Evolutionary conservation across 2,797 vertebrate species (phyloP), one percentile per base, ranked within the genome.

Genomic region (Eidolon dupreanum): DNA sequence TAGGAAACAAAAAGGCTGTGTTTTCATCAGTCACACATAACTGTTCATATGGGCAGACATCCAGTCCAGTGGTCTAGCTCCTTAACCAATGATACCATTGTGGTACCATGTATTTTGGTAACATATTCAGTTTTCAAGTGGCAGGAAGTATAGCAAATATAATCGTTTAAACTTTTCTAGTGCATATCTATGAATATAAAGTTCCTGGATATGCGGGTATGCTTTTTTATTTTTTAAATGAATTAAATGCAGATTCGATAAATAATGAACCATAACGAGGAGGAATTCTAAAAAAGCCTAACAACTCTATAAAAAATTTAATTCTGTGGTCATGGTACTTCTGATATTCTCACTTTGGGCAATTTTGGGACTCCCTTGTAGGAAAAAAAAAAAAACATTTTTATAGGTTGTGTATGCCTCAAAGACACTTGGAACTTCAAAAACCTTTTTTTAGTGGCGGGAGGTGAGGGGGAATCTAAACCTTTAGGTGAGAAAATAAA

Each of bases 221-320:
- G n/a, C 6, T 59, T 41, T 79, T 88, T 46, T 28, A 86, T 22
- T 83, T 61, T 77, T 86, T 24, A 49, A 83, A 46, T 46, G 24
- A 70, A 31, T 65, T 90, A 93, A 94, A 36, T 83, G 8, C 4
- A 68, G 36, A 81, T 75, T 71, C 2, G 3, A 43, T 84, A 88
- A 89, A n/a, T 24, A 79, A 53, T 81, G 59, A 94, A 53, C 41
- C n/a, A 31, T 22, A 84, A 36, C 19, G 51, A 95, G 12, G 38
- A 95, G 24, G 36, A 90, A 66, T 83, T 95, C 11, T 28, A 10
- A 46, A 41, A 46, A 31, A 41, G 0, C 1, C 46, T 36, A 19
- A 31, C 2, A 88, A 68, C 8, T 81, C 75, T 55, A 79, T 51
- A 55, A n/a, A 93, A 84, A 87, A 81, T 93, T 85, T 84, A 90